These are phyloP conservation scores for Caenorhabditis uteleia DNA, from an alignment of 2,888 invertebrate species.

Conservation along the genomic window DNA sequence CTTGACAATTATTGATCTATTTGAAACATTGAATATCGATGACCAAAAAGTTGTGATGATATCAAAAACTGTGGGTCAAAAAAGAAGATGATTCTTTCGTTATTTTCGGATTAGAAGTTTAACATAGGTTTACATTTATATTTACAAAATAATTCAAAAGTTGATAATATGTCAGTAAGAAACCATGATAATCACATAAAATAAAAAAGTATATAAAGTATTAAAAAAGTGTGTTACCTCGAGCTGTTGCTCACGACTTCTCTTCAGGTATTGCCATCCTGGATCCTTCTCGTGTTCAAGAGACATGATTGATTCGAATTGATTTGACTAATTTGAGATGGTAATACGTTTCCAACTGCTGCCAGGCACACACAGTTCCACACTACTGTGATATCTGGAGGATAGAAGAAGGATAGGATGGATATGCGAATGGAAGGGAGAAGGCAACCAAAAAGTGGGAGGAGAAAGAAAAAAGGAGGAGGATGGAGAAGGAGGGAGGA, in stretches of 20 bases:
- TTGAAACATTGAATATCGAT: too few relatives aligned
- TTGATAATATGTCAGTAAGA: not conserved
- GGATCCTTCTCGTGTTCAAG: constrained; percentile 67
- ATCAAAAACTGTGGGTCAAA: constrained; percentile 1
- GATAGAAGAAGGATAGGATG: constrained; percentile 13
- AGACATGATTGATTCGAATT: constrained; percentile 26
- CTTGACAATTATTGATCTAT: not conserved
- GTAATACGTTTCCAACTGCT: constrained; percentile 2
- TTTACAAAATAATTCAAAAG: too few relatives aligned
- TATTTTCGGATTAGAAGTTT: too few relatives aligned
- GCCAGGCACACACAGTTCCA: constrained; percentile 35
- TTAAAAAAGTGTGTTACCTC: constrained; percentile 41
- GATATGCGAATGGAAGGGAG: not conserved
- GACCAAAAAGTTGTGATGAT: constrained; percentile 2
- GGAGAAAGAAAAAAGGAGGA: too few relatives aligned
- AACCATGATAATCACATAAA: constrained; percentile 3
- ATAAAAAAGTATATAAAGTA: constrained; percentile 2
- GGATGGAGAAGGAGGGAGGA: not conserved
- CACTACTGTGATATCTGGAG: constrained; percentile 37
- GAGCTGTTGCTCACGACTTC: constrained; percentile 61
- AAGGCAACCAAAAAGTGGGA: not conserved
- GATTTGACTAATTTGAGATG: not conserved
- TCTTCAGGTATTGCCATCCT: constrained; percentile 69
- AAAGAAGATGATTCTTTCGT: too few relatives aligned
- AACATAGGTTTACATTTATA: too few relatives aligned